phyloP scores from a whole-genome alignment of 2,113 vertebrate genomes.

The Thymallus thymallus region DNA sequence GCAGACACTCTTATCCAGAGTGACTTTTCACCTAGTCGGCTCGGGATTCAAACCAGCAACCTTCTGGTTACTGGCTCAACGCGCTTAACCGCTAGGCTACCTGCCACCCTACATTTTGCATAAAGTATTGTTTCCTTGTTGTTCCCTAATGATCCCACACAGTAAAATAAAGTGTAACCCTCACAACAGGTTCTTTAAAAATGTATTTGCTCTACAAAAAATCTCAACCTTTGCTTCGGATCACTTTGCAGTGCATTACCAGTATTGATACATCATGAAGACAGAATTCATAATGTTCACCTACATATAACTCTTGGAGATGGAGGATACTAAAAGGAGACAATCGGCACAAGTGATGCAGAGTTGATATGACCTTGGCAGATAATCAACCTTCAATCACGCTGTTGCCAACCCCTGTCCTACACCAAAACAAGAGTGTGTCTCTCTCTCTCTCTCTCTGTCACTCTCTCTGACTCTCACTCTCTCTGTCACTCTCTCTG shows the following conservation, averaged over 20 bases:
- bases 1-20: background rate
- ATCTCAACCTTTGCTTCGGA: slow-evolving; percentile 49
- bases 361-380: slow-evolving; percentile 58
- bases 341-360: slow-evolving; percentile 18
- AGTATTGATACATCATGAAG: slow-evolving; percentile 53
- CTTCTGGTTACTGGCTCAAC: no score
- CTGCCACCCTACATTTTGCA: background rate
- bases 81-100: no score
- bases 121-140: background rate
- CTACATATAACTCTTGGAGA: slow-evolving; percentile 53
- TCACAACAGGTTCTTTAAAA: slow-evolving; percentile 31
- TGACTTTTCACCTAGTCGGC: no score
- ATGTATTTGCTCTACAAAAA: slow-evolving; percentile 19
- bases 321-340: slow-evolving; percentile 54
- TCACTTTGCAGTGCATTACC: slow-evolving; percentile 29
- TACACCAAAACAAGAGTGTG: no score
- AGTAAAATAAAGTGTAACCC: slow-evolving; percentile 22
- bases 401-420: background rate
- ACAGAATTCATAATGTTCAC: slow-evolving; percentile 52
- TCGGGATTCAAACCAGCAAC: no score
- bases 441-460: slow-evolving; percentile 36
- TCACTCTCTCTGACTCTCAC: slow-evolving; percentile 29
- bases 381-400: slow-evolving; percentile 69
- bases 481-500: slow-evolving; percentile 26
- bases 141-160: slow-evolving; percentile 39